These are phyloP conservation scores for Digitonthophagus gazella DNA, from an alignment of 2,888 invertebrate genomes.

Conservation along the genomic window DNA sequence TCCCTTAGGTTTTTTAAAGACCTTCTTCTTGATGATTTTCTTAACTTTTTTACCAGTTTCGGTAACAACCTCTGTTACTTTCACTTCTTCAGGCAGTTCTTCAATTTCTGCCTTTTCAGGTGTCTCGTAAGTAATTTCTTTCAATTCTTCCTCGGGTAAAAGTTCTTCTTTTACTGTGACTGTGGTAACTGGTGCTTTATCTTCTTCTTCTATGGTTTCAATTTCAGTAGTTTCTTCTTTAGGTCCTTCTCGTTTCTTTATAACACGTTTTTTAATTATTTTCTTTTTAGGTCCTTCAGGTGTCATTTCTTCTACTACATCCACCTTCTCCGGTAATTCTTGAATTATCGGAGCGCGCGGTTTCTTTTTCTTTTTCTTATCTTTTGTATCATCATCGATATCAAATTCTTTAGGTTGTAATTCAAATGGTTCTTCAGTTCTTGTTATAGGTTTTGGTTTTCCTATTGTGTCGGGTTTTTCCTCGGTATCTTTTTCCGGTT, in stretches of 20 bases:
- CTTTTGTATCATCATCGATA: conserved; percentile 37
- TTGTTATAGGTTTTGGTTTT: conserved; percentile 30
- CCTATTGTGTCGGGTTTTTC: conserved; percentile 25
- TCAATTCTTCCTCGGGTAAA: conserved; percentile 27
- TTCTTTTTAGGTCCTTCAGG: conserved; percentile 36
- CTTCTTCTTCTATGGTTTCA: conserved; percentile 40
- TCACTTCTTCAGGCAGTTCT: conserved; percentile 27
- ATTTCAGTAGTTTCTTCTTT: conserved; percentile 43
- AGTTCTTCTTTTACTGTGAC: conserved; percentile 39
- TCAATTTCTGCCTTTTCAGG: conserved; percentile 35
- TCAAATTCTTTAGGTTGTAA: conserved; percentile 40
- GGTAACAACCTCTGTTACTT: conserved; percentile 31
- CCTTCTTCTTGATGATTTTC: conserved; percentile 34
- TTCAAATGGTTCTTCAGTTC: conserved; percentile 24
- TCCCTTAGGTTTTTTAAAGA: conserved; percentile 31
- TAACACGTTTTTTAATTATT: conserved; percentile 35
- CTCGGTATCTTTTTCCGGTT: conserved; percentile 26
- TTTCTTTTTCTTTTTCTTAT: conserved; percentile 28
- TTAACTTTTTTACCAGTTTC: conserved; percentile 38
- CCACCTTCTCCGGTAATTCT: conserved; percentile 33
- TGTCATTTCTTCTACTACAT: conserved; percentile 41
- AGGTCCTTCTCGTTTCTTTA: conserved; percentile 31
- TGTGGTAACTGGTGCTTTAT: conserved; percentile 43
- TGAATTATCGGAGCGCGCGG: conserved; percentile 30
- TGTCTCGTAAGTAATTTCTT: neutral